phyloP scores from a whole-genome alignment of 2,888 invertebrate species.

The Lycocerus yunnanus region DNA sequence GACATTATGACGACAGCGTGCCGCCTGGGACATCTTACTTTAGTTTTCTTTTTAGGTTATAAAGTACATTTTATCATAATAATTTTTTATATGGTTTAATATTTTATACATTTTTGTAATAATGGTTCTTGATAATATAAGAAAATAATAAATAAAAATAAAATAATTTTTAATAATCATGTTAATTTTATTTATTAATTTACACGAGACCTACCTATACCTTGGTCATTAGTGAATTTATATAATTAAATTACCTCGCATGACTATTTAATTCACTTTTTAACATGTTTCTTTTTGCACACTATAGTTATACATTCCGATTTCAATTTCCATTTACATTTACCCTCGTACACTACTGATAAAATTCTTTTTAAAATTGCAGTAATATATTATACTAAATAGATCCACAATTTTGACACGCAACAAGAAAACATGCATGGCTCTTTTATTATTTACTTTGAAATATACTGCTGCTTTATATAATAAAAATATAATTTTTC shows the following conservation, averaged over 20 bases:
- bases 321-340: slow-evolving; percentile 29
- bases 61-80: not conserved
- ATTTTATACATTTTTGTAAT: not conserved
- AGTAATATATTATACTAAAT: slow-evolving; percentile 23
- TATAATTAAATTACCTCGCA: slow-evolving; percentile 27
- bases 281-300: slow-evolving; percentile 21
- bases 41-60: too few species aligned
- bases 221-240: slow-evolving; percentile 8
- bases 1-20: too few species aligned
- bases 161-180: not conserved
- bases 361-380: slow-evolving; percentile 23
- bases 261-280: slow-evolving; percentile 30
- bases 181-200: not conserved
- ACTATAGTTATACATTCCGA: slow-evolving; percentile 32
- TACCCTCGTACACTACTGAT: slow-evolving; percentile 17
- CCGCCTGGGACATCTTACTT: too few species aligned
- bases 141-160: not conserved
- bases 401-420: slow-evolving; percentile 25
- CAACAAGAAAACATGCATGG: slow-evolving; percentile 15
- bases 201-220: not conserved
- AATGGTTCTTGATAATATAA: not conserved
- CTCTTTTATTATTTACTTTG: slow-evolving; percentile 4
- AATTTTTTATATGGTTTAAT: not conserved
- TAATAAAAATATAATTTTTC: not conserved
- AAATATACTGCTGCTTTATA: not conserved